Evolutionary conservation across 2,888 invertebrate genomes (phyloP).

Genomic region (Lithophane socia): DNA sequence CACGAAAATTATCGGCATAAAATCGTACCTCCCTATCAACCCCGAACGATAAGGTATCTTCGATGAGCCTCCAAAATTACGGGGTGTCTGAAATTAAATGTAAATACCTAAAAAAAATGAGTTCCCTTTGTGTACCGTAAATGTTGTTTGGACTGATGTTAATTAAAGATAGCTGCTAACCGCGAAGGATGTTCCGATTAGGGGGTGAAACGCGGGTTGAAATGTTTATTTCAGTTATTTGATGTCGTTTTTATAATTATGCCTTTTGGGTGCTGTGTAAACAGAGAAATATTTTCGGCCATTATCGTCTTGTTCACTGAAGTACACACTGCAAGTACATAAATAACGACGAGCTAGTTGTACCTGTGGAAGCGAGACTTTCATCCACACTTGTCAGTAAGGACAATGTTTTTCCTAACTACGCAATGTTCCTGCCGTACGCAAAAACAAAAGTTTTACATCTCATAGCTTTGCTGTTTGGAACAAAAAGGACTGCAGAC

Average conservation of each 20-base stretch:
- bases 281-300: neutral
- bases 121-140: constrained; percentile 63
- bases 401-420: constrained; percentile 14
- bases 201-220: constrained; percentile 24
- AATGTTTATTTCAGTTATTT: constrained; percentile 39
- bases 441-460: constrained; percentile 33
- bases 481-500: neutral
- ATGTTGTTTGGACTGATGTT: constrained; percentile 60
- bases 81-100: constrained; percentile 71
- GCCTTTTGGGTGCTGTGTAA: neutral
- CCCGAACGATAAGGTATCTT: constrained; percentile 57
- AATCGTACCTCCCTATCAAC: constrained; percentile 40
- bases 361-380: neutral
- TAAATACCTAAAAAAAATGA: constrained; percentile 74
- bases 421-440: neutral
- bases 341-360: constrained; percentile 8
- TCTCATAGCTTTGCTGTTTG: neutral
- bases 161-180: constrained; percentile 63
- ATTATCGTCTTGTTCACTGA: neutral
- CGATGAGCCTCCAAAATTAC: constrained; percentile 53
- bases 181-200: constrained; percentile 34
- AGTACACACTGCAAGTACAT: neutral
- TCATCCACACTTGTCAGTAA: constrained; percentile 1
- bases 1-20: constrained; percentile 22
- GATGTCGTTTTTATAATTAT: constrained; percentile 44